Evolutionary conservation across 2,888 invertebrate genomes (phyloP).

Genomic region (Lepas anatifera): DNA sequence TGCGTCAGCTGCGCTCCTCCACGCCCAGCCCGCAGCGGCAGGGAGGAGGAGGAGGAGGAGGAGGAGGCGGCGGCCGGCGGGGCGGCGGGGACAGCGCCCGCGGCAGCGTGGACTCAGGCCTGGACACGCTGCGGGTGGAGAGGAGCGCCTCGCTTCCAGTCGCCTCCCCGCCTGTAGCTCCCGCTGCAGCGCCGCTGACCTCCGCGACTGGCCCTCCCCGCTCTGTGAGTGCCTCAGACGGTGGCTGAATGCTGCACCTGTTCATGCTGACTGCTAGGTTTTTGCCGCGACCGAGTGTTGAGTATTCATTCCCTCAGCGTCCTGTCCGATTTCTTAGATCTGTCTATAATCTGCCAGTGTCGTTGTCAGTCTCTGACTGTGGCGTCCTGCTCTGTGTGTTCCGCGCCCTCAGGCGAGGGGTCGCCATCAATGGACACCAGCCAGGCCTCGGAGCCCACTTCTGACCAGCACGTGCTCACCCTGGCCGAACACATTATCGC

Average conservation of each 20-base stretch:
- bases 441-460: constrained; percentile 11
- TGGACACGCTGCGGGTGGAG: constrained; percentile 13
- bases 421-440: neutral
- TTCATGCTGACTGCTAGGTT: too few relatives aligned
- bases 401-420: neutral
- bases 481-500: constrained; percentile 97
- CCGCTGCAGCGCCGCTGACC: neutral
- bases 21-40: constrained; percentile 15
- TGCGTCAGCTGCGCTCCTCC: constrained; percentile 15
- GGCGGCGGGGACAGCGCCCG: constrained; percentile 1
- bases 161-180: neutral
- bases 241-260: too few relatives aligned
- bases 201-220: neutral
- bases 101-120: constrained; percentile 6
- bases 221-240: neutral
- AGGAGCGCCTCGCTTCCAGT: neutral
- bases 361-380: too few relatives aligned
- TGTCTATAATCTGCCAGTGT: too few relatives aligned
- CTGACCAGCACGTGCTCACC: constrained; percentile 50
- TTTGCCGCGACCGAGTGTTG: neutral
- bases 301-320: neutral
- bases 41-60: too few relatives aligned
- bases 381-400: neutral
- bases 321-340: too few relatives aligned
- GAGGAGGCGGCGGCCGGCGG: constrained; percentile 13